Base-by-base conservation (phyloP, 2,888 invertebrate genomes). In the Mythimna albipuncta region DNA sequence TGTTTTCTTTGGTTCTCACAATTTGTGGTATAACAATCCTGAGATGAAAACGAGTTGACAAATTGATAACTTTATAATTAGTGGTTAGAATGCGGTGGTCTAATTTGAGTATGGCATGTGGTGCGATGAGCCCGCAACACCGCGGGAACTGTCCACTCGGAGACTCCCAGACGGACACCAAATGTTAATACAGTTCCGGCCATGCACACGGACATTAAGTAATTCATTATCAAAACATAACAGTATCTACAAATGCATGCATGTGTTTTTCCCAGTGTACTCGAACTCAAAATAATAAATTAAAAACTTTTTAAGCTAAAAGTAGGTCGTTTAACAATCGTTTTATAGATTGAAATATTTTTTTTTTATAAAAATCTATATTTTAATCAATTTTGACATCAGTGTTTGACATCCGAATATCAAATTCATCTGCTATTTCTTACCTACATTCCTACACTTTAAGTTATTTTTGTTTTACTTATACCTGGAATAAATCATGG, bases 41-140 rank as follows among this genome's bases (percentile, higher is more conserved):
- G 85, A 89, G 88, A 88, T 89, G 87, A 85, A 88, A 89, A 89
- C 79, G 89, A 89, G 92, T 92, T 93, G 91, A 93, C 91, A 92
- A 91, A 92, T 92, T 91, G 89, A 91, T 92, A 91, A 89, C 87
- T 88, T 91, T 86, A 88, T 92, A 94, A 94, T 93, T 93, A 92
- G 93, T 90, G 93, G 94, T 94, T 90, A 87, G 76, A 75, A 83
- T 89, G 91, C 71, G 91, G 91, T 88, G 80, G 81, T 74, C 79
- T 93, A 93, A 93, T 93, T 92, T 89, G 90, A 88, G 85, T 84
- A 92, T 92, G 85, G 91, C 93, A 93, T 93, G 93, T 91, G 91
- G 86, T 75, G 75, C 73, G 82, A 85, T 82, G 80, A 75, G 85
- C 44, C 21, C 76, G 77, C 68, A 77, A 69, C 61, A 87, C 82